Evolutionary conservation across 30 jellyfish, hydroid and myxozoan genomes (phyloP).

Genomic region (Kudoa iwatai): DNA sequence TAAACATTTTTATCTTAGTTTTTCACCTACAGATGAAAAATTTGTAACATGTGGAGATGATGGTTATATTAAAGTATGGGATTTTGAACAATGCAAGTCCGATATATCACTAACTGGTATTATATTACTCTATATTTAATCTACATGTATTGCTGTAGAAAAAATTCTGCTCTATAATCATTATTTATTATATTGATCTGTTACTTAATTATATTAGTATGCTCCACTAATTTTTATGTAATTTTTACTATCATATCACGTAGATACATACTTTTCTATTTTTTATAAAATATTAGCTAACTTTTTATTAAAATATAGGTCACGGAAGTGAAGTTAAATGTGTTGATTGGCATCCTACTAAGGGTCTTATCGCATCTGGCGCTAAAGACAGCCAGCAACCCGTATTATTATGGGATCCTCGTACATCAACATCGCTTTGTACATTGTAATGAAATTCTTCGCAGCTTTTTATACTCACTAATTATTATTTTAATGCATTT

Average conservation of each 20-base stretch:
- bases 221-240: too few species aligned
- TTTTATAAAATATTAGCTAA: too few species aligned
- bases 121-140: too few species aligned
- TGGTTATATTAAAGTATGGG: constrained; percentile 74
- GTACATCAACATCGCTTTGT: constrained; percentile 25
- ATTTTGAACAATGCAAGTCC: constrained; percentile 23
- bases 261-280: too few species aligned
- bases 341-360: constrained; percentile 79
- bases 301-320: constrained; percentile 6
- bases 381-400: constrained; percentile 98
- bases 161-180: too few species aligned
- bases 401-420: constrained; percentile 73
- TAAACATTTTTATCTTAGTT: constrained; percentile 16
- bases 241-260: too few species aligned
- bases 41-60: constrained; percentile 89
- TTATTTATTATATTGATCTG: too few species aligned
- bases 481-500: too few species aligned
- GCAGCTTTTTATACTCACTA: too few species aligned
- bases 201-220: too few species aligned
- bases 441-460: constrained; percentile 38
- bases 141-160: too few species aligned
- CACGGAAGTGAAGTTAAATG: constrained; percentile 95
- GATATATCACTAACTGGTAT: not conserved
- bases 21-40: constrained; percentile 85
- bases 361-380: constrained; percentile 67